A percentile compares a stretch with the other conserved stretches of the same genome.
Evolutionary conservation across 2,113 vertebrate genomes (phyloP).

Genomic region (Naja naja): DNA sequence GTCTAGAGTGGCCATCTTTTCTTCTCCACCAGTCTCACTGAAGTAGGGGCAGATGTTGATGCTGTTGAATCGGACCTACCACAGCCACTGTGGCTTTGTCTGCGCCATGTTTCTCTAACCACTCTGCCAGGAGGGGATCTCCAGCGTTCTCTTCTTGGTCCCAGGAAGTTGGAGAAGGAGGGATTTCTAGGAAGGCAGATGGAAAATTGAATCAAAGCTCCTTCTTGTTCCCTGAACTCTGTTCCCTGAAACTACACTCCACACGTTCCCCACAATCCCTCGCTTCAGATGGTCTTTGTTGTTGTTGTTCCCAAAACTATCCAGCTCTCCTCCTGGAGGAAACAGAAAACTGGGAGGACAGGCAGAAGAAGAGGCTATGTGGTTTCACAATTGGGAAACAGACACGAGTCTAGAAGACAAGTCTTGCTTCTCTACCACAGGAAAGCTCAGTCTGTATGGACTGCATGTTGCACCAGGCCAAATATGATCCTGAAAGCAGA

Average conservation of each 20-base stretch:
- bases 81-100: slow-evolving; percentile 56
- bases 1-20: neutral
- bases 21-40: too few species aligned
- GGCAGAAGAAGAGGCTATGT: neutral
- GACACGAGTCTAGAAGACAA: neutral
- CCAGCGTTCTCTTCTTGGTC: neutral
- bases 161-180: neutral
- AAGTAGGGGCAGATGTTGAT: neutral
- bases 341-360: neutral
- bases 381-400: neutral
- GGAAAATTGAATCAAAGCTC: neutral
- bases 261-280: neutral
- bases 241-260: neutral
- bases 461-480: neutral
- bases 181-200: neutral
- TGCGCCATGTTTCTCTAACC: slow-evolving; percentile 54
- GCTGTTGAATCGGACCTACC: slow-evolving; percentile 38
- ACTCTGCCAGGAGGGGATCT: slow-evolving; percentile 56
- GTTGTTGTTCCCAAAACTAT: neutral
- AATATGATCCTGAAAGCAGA: neutral
- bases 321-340: neutral
- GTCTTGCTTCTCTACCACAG: neutral
- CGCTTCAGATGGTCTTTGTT: neutral
- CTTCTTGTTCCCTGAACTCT: neutral
- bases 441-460: neutral